Conservation (phyloP, 2,797 vertebrate genomes). For the Microchirus variegatus region DNA sequence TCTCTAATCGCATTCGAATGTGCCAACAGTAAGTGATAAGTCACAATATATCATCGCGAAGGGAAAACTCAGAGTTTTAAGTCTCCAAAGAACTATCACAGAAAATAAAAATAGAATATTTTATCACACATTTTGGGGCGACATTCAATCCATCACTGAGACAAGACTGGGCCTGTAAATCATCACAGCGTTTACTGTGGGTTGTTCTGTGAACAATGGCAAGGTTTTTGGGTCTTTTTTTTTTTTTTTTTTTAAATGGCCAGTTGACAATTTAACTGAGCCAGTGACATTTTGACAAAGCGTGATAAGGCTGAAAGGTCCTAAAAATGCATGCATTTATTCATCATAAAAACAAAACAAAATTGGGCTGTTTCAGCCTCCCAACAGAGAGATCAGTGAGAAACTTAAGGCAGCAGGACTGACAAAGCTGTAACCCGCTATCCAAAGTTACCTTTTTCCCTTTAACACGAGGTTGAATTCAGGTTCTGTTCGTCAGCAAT, state of each 20-base stretch:
- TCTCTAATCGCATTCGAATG: too few relatives aligned
- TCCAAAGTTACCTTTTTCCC: constrained; percentile 5
- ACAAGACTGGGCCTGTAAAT: constrained; percentile 9
- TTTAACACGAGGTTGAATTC: constrained; percentile 22
- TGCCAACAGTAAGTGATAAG: too few relatives aligned
- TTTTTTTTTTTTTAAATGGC: constrained; percentile 3
- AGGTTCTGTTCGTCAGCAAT: constrained; percentile 32
- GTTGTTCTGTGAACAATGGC: constrained; percentile 15
- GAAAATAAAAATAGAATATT: too few relatives aligned
- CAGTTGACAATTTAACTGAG: constrained; percentile 20
- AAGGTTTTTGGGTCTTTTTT: not conserved
- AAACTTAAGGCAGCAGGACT: not conserved
- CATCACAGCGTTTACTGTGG: constrained; percentile 14
- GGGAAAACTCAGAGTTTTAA: too few relatives aligned
- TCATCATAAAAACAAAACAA: constrained; percentile 13
- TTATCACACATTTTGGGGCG: not conserved
- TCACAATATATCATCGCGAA: too few relatives aligned
- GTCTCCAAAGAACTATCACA: too few relatives aligned
- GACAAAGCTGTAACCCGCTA: constrained; percentile 19
- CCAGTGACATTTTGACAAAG: not conserved
- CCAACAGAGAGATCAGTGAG: not conserved
- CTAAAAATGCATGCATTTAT: constrained; percentile 10
- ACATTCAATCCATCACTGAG: not conserved
- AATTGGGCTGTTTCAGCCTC: constrained; percentile 10
- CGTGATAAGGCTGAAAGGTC: constrained; percentile 9